Evolutionary conservation across 2,797 vertebrate species (phyloP).

Genomic region (Chaetophractus vellerosus): DNA sequence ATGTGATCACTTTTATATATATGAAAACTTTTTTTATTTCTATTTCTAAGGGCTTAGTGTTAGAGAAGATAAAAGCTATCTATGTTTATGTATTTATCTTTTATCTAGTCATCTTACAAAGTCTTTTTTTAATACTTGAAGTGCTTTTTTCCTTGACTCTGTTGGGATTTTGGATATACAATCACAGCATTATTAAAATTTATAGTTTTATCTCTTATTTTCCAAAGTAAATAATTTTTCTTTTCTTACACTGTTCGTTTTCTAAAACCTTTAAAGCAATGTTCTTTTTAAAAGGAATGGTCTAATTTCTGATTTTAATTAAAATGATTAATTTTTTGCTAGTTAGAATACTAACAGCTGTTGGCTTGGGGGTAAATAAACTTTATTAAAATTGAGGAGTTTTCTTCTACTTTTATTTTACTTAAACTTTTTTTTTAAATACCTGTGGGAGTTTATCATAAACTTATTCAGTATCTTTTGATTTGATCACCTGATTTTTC

Average conservation of each 20-base stretch:
- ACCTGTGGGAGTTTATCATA: not conserved
- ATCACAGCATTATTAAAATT: slow-evolving; percentile 1
- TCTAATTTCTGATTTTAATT: slow-evolving; percentile 31
- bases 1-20: not conserved
- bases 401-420: not conserved
- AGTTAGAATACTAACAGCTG: not conserved
- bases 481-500: not conserved
- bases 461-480: not conserved
- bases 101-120: not conserved
- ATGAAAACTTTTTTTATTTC: not conserved
- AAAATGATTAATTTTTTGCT: not conserved
- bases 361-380: not conserved
- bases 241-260: not conserved
- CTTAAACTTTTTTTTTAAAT: slow-evolving; percentile 12
- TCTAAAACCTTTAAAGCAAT: not conserved
- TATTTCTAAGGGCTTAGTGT: not conserved
- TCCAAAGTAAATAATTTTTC: not conserved
- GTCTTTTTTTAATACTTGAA: slow-evolving; percentile 1
- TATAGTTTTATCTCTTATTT: not conserved
- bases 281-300: not conserved
- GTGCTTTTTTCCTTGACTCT: not conserved
- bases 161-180: not conserved
- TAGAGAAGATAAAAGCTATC: not conserved
- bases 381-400: not conserved
- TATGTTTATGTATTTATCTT: not conserved